Percentiles rank a stretch among this genome's conserved stretches.
phyloP scores from a whole-genome alignment of 2,888 invertebrate species.

The Mythimna lalbum region DNA sequence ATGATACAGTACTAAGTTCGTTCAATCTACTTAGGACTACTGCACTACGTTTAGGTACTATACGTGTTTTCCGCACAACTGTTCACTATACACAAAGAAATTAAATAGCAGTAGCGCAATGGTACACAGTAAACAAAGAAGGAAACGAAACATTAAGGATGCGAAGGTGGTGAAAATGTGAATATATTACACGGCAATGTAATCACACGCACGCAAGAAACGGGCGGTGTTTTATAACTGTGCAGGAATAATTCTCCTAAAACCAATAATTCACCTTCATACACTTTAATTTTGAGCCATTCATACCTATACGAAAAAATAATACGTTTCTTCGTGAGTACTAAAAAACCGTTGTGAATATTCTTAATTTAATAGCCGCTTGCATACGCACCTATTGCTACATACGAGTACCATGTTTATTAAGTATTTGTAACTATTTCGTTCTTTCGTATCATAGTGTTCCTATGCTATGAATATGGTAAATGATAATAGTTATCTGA shows the following conservation, averaged over 20 bases:
- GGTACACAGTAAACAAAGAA: constrained; percentile 74
- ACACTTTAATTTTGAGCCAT: constrained; percentile 85
- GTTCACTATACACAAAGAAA: constrained; percentile 53
- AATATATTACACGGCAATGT: constrained; percentile 88
- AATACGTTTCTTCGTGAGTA: constrained; percentile 52
- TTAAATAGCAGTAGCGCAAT: constrained; percentile 57
- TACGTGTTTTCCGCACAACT: constrained; percentile 27
- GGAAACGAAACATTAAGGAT: constrained; percentile 85
- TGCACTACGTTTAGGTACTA: constrained; percentile 2
- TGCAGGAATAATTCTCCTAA: constrained; percentile 82
- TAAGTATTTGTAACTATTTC: constrained; percentile 3
- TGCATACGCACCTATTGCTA: constrained; percentile 2
- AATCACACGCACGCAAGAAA: constrained; percentile 89
- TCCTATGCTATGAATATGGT: constrained; percentile 1
- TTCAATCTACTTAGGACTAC: constrained; percentile 7
- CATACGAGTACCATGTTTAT: neutral
- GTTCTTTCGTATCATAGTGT: neutral
- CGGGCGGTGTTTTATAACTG: constrained; percentile 77
- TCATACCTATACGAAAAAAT: constrained; percentile 68
- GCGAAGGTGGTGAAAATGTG: constrained; percentile 89
- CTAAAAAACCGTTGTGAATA: constrained; percentile 35
- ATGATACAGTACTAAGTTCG: constrained; percentile 3
- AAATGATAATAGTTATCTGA: constrained; percentile 16
- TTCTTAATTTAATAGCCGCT: neutral
- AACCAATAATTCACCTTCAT: constrained; percentile 87